Conservation (phyloP, 2,888 invertebrate species). For the Actias luna region DNA sequence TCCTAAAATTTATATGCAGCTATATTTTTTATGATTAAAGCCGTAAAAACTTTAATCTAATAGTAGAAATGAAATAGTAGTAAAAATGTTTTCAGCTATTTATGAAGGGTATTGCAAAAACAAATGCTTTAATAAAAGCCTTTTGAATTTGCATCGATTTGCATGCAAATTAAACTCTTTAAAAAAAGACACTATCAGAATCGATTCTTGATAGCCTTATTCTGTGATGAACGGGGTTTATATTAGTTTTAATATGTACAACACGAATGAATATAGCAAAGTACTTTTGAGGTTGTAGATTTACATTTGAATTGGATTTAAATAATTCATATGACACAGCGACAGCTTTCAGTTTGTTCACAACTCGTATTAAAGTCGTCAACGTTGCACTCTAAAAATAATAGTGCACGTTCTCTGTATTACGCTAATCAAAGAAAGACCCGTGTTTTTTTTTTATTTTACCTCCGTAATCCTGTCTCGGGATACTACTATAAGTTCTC, state of each 20-base stretch:
- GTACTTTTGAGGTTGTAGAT: neutral
- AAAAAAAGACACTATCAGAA: neutral
- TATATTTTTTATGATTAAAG: neutral
- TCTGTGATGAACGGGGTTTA: neutral
- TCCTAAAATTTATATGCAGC: neutral
- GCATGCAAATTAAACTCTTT: neutral
- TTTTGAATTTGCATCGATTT: neutral
- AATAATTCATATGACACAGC: neutral
- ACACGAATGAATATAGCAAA: neutral
- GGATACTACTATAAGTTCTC: neutral
- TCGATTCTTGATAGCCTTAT: neutral
- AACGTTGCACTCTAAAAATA: neutral
- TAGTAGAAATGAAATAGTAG: neutral
- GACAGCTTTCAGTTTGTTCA: neutral
- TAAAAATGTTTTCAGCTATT: neutral
- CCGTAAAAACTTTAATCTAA: neutral
- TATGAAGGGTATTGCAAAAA: neutral
- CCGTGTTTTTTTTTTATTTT: constrained; percentile 5
- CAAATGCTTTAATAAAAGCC: neutral
- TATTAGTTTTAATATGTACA: neutral
- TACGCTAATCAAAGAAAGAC: neutral
- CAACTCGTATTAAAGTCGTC: neutral
- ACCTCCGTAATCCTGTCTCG: neutral
- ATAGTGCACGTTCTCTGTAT: neutral
- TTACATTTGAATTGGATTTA: neutral